Conservation (phyloP, 2,888 invertebrate species). For the Erebia epiphron region DNA sequence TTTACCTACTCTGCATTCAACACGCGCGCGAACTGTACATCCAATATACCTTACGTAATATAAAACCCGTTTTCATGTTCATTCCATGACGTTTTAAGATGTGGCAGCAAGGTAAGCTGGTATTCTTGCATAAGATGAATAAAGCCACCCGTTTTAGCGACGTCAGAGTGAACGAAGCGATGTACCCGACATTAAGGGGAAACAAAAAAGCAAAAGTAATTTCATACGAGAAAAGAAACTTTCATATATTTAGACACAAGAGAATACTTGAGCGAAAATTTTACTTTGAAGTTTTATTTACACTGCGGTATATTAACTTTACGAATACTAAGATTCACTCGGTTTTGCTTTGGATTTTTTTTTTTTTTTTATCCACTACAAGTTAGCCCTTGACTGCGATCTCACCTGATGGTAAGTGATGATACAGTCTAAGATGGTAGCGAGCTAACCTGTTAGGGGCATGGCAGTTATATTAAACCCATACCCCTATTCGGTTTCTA, state of each 20-base stretch:
- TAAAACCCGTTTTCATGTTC: not conserved
- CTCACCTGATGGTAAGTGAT: too few species aligned
- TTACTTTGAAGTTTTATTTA: conserved; percentile 20
- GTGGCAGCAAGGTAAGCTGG: not conserved
- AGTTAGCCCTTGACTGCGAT: too few species aligned
- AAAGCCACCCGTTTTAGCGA: conserved; percentile 11
- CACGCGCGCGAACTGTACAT: too few species aligned
- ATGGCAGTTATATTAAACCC: too few species aligned
- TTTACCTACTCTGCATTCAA: too few species aligned
- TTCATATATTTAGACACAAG: conserved; percentile 24
- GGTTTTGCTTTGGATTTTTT: conserved; percentile 20
- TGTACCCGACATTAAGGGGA: conserved; percentile 20
- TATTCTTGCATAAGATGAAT: conserved; percentile 9
- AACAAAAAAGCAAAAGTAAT: conserved; percentile 20
- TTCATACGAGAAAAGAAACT: conserved; percentile 22
- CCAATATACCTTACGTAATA: not conserved
- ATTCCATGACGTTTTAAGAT: not conserved
- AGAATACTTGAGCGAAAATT: conserved; percentile 21
- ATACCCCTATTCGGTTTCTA: too few species aligned
- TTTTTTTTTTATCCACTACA: too few species aligned
- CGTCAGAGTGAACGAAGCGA: not conserved
- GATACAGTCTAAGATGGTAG: too few species aligned
- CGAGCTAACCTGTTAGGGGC: too few species aligned
- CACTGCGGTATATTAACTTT: conserved; percentile 23
- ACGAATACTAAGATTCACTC: conserved; percentile 20